phyloP scores from a whole-genome alignment of 23 tunicate species.

The Trididemnum miniatum region DNA sequence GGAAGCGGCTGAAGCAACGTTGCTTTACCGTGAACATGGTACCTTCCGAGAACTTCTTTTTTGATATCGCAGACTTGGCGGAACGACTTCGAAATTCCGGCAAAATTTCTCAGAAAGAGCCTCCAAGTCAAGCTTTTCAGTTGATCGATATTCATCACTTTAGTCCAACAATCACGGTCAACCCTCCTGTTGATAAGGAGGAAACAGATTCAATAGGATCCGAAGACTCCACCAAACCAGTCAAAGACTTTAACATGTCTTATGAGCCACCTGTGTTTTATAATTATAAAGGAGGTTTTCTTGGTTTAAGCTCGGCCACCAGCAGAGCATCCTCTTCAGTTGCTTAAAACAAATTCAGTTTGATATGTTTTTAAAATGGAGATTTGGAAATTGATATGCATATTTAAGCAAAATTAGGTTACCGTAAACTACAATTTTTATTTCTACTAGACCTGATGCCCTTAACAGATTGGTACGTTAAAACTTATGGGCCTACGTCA shows the following conservation, averaged over 20 bases:
- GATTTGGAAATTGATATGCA: no score
- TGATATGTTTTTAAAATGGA: no score
- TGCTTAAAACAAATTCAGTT: not conserved
- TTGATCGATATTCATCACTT: not conserved
- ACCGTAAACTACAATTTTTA: no score
- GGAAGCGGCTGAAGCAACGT: not conserved
- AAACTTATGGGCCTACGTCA: no score
- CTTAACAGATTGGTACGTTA: no score
- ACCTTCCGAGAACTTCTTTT: slow-evolving; percentile 67
- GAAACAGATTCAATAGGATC: slow-evolving; percentile 51
- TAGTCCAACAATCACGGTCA: not conserved
- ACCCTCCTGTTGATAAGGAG: not conserved
- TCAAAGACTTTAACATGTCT: slow-evolving; percentile 42
- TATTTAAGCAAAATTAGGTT: no score
- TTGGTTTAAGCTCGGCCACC: slow-evolving; percentile 47
- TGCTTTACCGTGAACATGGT: slow-evolving; percentile 34
- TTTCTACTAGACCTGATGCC: no score
- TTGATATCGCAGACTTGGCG: slow-evolving; percentile 62
- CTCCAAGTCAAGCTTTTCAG: not conserved
- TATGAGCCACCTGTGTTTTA: slow-evolving; percentile 70
- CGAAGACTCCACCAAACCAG: slow-evolving; percentile 30
- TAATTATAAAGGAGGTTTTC: slow-evolving; percentile 54
- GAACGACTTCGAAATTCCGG: slow-evolving; percentile 38
- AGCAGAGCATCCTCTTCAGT: slow-evolving; percentile 23
- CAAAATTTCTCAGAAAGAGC: not conserved